Percentiles rank a stretch among this genome's conserved stretches.
Evolutionary conservation across 2,797 vertebrate genomes (phyloP).

Genomic region (Esox masquinongy): DNA sequence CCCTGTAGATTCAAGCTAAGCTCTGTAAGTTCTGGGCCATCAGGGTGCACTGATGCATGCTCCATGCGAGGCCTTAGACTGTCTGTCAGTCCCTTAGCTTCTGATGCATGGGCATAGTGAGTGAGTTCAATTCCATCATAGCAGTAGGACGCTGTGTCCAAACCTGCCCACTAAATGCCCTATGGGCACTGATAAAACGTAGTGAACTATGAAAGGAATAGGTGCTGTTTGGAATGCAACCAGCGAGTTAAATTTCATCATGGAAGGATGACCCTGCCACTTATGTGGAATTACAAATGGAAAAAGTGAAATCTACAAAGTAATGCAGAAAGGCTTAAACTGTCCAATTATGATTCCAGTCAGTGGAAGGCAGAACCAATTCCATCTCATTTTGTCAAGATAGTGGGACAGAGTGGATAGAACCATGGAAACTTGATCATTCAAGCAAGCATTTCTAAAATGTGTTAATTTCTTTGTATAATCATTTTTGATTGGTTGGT

Average conservation of each 20-base stretch:
- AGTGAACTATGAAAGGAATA: neutral
- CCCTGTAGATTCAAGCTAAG: slow-evolving; percentile 35
- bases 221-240: neutral
- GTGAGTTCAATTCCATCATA: slow-evolving; percentile 36
- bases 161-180: neutral
- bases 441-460: no score
- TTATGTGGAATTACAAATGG: slow-evolving; percentile 35
- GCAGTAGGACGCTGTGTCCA: slow-evolving; percentile 6
- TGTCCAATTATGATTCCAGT: slow-evolving; percentile 10
- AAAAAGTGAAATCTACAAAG: slow-evolving; percentile 38
- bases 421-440: slow-evolving; percentile 9
- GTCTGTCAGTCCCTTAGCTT: slow-evolving; percentile 49
- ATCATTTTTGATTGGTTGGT: no score
- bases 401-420: neutral
- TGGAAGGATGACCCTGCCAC: slow-evolving; percentile 31
- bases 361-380: slow-evolving; percentile 3
- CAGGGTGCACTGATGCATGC: slow-evolving; percentile 62
- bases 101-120: neutral
- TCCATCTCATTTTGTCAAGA: slow-evolving; percentile 34
- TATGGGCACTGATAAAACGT: neutral
- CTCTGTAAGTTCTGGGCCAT: slow-evolving; percentile 62
- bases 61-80: slow-evolving; percentile 40
- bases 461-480: no score
- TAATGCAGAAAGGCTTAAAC: slow-evolving; percentile 41
- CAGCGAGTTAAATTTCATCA: neutral